Percentiles rank a stretch among this genome's conserved stretches.
phyloP scores from a whole-genome alignment of 2,797 vertebrate species.

The Gephyroberyx darwinii region DNA sequence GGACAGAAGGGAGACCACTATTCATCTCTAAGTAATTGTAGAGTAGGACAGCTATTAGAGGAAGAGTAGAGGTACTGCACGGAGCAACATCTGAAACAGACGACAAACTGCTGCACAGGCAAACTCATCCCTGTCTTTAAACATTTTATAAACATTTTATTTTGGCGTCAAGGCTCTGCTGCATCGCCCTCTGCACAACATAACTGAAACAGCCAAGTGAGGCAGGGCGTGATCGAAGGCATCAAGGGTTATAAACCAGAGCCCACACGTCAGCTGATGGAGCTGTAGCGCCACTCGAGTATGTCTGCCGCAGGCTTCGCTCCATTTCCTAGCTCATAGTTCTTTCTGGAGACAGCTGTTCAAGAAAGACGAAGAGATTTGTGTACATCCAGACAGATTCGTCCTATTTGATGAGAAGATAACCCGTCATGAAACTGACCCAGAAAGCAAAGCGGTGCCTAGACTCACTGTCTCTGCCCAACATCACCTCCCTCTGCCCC shows the following conservation, averaged over 20 bases:
- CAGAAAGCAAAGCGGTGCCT: not conserved
- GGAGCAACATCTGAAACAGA: slow-evolving; percentile 43
- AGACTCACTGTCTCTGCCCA: not conserved
- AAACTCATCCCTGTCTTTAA: slow-evolving; percentile 1
- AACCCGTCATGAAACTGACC: slow-evolving; percentile 21
- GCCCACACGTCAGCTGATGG: too few species aligned
- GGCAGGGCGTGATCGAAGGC: too few species aligned
- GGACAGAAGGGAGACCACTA: slow-evolving; percentile 32
- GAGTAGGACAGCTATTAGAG: slow-evolving; percentile 42
- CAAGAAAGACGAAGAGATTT: not conserved
- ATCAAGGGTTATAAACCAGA: too few species aligned
- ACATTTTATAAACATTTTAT: too few species aligned
- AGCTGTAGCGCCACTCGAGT: too few species aligned
- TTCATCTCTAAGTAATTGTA: slow-evolving; percentile 48
- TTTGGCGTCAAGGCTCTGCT: too few species aligned
- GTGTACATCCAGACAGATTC: not conserved
- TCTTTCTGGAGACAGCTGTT: not conserved
- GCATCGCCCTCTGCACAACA: too few species aligned
- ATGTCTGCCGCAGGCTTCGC: too few species aligned
- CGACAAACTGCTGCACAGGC: slow-evolving; percentile 17
- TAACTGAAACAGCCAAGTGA: too few species aligned
- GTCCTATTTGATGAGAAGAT: slow-evolving; percentile 14
- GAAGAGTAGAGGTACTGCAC: slow-evolving; percentile 20
- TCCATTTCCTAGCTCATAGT: not conserved
- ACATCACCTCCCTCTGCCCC: too few species aligned